Conservation (phyloP, 2,113 vertebrate genomes). For the Rattus norvegicus region GRCr8 NC_086031.1:4932501-4933000, state of each 20-base stretch:
- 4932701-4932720: not conserved
- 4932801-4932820: conserved; percentile 57
- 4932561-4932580: not conserved
- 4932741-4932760: conserved; percentile 59
- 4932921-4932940: conserved; percentile 19
- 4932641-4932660: not conserved
- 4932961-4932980: not conserved
- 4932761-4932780: conserved; percentile 61
- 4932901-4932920: not conserved
- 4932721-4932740: not conserved
- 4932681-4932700: conserved; percentile 33
- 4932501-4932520: not conserved
- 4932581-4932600: not conserved
- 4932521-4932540: not conserved
- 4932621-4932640: not conserved
- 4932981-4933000: conserved; percentile 29
- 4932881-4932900: not conserved
- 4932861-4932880: conserved; percentile 25
- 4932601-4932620: not conserved
- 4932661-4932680: not conserved
- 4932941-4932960: conserved; percentile 2
- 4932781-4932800: conserved; percentile 67
- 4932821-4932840: not conserved
- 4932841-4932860: conserved; percentile 61
- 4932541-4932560: not conserved